These are phyloP conservation scores for Aspidoscelis tigris DNA, from an alignment of 2,113 vertebrate genomes.

Conservation along the genomic window DNA sequence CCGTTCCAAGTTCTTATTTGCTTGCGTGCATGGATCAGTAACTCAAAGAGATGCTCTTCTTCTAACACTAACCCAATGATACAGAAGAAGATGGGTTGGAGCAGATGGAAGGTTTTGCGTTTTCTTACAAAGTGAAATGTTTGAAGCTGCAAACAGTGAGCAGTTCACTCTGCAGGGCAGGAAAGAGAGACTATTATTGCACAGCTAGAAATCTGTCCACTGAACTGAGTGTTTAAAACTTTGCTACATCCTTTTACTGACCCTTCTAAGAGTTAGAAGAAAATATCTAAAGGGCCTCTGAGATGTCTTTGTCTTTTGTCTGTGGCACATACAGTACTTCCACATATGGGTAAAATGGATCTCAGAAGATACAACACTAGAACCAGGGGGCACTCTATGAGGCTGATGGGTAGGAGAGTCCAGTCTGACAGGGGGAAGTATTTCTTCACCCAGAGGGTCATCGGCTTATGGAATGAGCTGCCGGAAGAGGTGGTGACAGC, in stretches of 20 bases:
- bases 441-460: no score
- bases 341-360: no score
- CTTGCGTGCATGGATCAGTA: not conserved
- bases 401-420: no score
- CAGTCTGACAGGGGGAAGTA: no score
- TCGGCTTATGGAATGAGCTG: no score
- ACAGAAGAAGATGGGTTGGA: not conserved
- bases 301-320: not conserved
- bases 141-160: not conserved
- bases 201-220: not conserved
- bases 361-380: no score
- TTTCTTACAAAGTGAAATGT: not conserved
- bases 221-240: not conserved
- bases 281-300: not conserved
- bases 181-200: not conserved
- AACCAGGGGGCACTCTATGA: no score
- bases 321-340: not conserved
- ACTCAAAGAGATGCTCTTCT: not conserved
- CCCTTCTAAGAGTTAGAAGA: not conserved
- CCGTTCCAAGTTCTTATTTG: not conserved
- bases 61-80: not conserved
- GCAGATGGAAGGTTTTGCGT: not conserved
- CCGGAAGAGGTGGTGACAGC: no score
- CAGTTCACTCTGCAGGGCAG: not conserved
- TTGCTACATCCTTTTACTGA: not conserved